Percentiles rank a stretch among this genome's conserved stretches.
phyloP scores from a whole-genome alignment of 2,113 vertebrate species.

The Serinus canaria region DNA sequence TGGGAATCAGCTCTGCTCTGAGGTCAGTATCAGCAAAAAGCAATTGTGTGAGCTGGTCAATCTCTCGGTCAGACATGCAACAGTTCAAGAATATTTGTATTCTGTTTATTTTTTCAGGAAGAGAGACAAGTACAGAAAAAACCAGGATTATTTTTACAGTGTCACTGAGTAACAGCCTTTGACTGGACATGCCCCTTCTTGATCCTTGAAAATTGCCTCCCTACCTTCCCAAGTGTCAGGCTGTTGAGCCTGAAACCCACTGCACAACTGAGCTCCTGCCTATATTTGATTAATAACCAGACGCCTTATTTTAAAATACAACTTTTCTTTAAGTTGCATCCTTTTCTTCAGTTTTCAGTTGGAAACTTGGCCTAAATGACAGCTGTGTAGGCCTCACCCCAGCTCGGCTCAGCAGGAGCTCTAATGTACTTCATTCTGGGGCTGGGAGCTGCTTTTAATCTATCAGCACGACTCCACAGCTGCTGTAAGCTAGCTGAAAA shows the following conservation, averaged over 20 bases:
- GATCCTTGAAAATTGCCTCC: neutral
- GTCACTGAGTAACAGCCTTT: neutral
- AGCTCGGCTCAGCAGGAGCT: conserved; percentile 81
- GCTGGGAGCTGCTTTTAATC: conserved; percentile 92
- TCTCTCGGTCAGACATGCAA: neutral
- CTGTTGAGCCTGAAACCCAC: neutral
- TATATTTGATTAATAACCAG: conserved; percentile 48
- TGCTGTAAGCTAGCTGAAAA: conserved; percentile 91
- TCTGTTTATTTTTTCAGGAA: neutral
- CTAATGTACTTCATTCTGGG: conserved; percentile 89
- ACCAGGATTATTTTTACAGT: neutral
- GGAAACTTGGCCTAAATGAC: conserved; percentile 89
- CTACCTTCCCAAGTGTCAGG: neutral
- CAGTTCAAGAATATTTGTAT: neutral
- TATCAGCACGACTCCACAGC: conserved; percentile 89
- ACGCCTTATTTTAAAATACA: conserved; percentile 67
- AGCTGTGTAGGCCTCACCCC: conserved; percentile 88
- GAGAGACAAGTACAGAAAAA: neutral
- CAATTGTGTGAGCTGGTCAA: neutral
- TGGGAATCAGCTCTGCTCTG: neutral
- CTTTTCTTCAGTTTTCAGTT: conserved; percentile 80
- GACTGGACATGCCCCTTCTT: neutral
- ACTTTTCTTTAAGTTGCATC: conserved; percentile 76
- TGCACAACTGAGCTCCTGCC: neutral
- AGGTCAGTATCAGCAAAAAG: neutral